These are phyloP conservation scores for Conus canariensis DNA, from an alignment of 2,888 invertebrate genomes.

Conservation along the genomic window DNA sequence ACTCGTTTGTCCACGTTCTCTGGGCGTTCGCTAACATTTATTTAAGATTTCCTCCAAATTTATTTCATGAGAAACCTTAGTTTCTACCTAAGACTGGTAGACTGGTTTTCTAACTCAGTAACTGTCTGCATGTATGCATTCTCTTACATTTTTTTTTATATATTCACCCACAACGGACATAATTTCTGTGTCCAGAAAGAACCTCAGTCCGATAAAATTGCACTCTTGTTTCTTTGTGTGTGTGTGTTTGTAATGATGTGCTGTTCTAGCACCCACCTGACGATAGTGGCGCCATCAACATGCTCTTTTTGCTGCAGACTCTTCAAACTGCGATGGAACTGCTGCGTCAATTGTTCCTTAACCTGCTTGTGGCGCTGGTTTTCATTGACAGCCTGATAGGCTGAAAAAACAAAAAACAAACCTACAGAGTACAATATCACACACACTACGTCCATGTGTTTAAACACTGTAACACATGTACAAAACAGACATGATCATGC, in stretches of 20 bases:
- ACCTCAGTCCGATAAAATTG: too few species aligned
- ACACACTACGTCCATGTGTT: neutral
- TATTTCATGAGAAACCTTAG: too few species aligned
- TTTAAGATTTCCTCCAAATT: too few species aligned
- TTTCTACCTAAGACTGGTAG: too few species aligned
- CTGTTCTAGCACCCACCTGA: slow-evolving; percentile 56
- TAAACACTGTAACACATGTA: neutral
- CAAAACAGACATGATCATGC: neutral
- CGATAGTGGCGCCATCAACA: slow-evolving; percentile 57
- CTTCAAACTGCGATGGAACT: slow-evolving; percentile 65
- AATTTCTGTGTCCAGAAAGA: too few species aligned
- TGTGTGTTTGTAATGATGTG: neutral
- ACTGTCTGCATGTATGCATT: too few species aligned
- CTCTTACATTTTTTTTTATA: too few species aligned
- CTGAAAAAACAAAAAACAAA: neutral
- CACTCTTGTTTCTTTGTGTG: neutral
- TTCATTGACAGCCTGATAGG: neutral
- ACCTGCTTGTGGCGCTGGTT: neutral
- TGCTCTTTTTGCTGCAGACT: slow-evolving; percentile 66
- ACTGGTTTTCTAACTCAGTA: too few species aligned
- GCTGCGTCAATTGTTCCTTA: slow-evolving; percentile 63
- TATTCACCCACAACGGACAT: too few species aligned
- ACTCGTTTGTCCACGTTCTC: too few species aligned
- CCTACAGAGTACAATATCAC: too few species aligned
- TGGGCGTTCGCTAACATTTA: too few species aligned